A percentile compares a stretch with the other conserved stretches of the same genome.
Evolutionary conservation across 2,888 invertebrate genomes (phyloP).

Genomic region (Drosophila kanekoi): DNA sequence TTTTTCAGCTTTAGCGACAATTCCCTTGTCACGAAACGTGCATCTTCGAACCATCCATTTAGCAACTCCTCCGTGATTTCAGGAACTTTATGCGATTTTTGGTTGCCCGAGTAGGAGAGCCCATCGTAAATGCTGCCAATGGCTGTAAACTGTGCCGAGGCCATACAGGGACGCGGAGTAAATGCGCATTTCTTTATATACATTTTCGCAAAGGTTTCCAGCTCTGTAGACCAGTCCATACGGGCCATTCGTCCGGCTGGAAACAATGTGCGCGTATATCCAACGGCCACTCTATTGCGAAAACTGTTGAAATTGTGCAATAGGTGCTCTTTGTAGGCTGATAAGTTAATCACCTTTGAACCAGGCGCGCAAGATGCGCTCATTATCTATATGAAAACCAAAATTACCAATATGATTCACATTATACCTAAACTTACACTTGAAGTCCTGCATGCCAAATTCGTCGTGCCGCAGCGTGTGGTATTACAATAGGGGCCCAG

Average conservation of each 20-base stretch:
- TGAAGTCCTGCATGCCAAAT: conserved; percentile 33
- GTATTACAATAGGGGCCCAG: conserved; percentile 26
- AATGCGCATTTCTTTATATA: conserved; percentile 28
- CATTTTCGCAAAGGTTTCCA: conserved; percentile 40
- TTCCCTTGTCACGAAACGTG: conserved; percentile 19
- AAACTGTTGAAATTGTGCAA: conserved; percentile 38
- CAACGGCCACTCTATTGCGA: conserved; percentile 48
- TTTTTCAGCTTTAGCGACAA: conserved; percentile 8
- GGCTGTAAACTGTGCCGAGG: conserved; percentile 36
- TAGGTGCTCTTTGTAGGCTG: background rate
- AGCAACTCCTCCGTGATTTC: conserved; percentile 17
- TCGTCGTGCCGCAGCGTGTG: conserved; percentile 29
- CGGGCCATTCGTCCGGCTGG: conserved; percentile 58
- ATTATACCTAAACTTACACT: conserved; percentile 20
- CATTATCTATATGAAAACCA: conserved; percentile 21
- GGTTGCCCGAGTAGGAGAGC: conserved; percentile 4
- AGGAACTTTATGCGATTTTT: background rate
- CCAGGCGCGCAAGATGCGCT: conserved; percentile 8
- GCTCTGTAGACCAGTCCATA: conserved; percentile 57
- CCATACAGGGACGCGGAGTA: conserved; percentile 34
- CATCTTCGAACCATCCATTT: conserved; percentile 34
- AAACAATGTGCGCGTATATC: conserved; percentile 25
- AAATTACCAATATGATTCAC: background rate
- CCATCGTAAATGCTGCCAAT: conserved; percentile 45
- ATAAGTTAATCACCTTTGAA: conserved; percentile 12